A percentile compares a stretch with the other conserved stretches of the same genome.
These are phyloP conservation scores for Drosophila bocki DNA, from an alignment of 1,140 invertebrate genomes.

Conservation along the genomic window DNA sequence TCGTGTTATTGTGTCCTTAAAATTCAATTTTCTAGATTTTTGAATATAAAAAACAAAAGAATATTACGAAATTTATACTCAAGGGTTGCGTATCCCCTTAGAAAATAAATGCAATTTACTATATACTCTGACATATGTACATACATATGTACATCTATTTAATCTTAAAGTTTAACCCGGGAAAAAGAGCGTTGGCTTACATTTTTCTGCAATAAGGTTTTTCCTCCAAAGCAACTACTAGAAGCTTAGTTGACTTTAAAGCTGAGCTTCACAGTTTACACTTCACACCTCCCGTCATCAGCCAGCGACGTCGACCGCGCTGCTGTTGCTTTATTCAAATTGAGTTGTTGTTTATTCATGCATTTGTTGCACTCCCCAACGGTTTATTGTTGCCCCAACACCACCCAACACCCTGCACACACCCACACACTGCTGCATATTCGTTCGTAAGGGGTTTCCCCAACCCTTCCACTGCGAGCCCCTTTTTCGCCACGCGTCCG, in stretches of 20 bases:
- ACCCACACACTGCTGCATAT: neutral
- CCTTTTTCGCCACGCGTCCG: conserved; percentile 6
- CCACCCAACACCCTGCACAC: conserved; percentile 28
- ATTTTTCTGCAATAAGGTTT: neutral
- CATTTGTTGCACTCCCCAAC: conserved; percentile 76
- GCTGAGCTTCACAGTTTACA: conserved; percentile 22
- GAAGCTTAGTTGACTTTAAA: conserved; percentile 34
- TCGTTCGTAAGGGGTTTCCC: neutral
- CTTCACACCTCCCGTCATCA: conserved; percentile 3
- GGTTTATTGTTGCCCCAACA: conserved; percentile 66
- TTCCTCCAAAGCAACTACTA: neutral
- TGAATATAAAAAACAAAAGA: too few relatives aligned
- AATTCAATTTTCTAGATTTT: too few relatives aligned
- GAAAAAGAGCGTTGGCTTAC: neutral
- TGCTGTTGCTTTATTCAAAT: conserved; percentile 77
- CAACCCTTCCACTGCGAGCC: neutral
- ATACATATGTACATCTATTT: neutral
- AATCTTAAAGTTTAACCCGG: neutral
- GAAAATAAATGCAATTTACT: too few relatives aligned
- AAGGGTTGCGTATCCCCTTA: too few relatives aligned
- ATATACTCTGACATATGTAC: too few relatives aligned
- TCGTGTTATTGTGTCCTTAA: too few relatives aligned
- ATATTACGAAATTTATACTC: too few relatives aligned
- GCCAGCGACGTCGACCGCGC: conserved; percentile 8
- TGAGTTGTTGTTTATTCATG: conserved; percentile 82